phyloP scores from a whole-genome alignment of 2,113 vertebrate species.

The Indicator indicator region DNA sequence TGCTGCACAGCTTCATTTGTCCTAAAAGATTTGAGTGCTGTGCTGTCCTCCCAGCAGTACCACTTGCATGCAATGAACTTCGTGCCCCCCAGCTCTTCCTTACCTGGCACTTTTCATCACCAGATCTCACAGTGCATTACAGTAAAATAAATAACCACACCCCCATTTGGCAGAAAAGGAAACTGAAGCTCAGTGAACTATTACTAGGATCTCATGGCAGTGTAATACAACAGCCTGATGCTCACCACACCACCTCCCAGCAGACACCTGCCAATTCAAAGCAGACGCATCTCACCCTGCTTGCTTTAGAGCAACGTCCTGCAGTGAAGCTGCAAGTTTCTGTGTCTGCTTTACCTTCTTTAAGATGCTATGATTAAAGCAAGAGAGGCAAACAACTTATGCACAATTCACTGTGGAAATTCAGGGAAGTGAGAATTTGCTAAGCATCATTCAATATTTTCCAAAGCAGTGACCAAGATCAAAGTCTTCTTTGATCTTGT shows the following conservation, averaged over 20 bases:
- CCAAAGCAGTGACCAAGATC: background rate
- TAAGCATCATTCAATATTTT: background rate
- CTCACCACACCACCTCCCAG: background rate
- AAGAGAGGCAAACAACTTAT: background rate
- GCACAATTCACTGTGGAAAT: background rate
- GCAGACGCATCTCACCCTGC: background rate
- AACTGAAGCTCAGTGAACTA: background rate
- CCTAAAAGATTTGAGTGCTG: background rate
- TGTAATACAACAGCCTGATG: background rate
- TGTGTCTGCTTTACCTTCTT: background rate
- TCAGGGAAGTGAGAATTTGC: background rate
- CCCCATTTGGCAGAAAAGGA: background rate
- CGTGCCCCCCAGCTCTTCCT: background rate
- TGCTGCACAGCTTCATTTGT: background rate
- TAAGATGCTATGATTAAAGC: background rate
- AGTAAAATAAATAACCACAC: background rate
- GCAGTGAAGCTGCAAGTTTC: background rate
- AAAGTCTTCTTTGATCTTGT: background rate
- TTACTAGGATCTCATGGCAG: background rate
- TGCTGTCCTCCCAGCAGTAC: background rate
- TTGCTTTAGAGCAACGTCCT: background rate
- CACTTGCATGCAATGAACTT: rapidly evolving
- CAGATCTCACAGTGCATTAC: background rate
- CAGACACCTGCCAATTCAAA: background rate
- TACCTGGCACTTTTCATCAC: background rate